A percentile compares a stretch with the other conserved stretches of the same genome.
Evolutionary conservation across 1,140 invertebrate genomes (phyloP).

Genomic region (Periplaneta americana): DNA sequence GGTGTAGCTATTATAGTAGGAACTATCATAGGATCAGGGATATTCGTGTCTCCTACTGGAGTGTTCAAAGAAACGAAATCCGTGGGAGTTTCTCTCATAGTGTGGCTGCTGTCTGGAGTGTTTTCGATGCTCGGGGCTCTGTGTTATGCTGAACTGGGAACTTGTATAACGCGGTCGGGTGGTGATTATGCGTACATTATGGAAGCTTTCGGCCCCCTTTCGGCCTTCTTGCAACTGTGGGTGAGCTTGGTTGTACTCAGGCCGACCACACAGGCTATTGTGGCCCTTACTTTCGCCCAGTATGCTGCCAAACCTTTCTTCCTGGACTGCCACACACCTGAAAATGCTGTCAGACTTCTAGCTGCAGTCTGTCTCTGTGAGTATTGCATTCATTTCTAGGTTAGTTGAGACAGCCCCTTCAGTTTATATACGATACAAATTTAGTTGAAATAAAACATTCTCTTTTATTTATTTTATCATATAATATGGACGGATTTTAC

Average conservation of each 20-base stretch:
- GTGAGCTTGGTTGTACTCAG: conserved; percentile 79
- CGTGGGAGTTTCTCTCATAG: conserved; percentile 59
- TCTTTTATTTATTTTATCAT: no score
- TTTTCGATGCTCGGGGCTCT: conserved; percentile 71
- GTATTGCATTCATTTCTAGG: no score
- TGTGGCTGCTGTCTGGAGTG: conserved; percentile 68
- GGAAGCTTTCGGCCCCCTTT: conserved; percentile 81
- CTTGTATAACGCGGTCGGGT: conserved; percentile 73
- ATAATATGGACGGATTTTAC: no score
- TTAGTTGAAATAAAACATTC: no score
- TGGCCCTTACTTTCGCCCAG: conserved; percentile 74
- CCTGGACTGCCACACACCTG: conserved; percentile 58
- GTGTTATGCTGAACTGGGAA: conserved; percentile 83
- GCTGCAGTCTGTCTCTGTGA: conserved; percentile 74
- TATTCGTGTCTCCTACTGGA: conserved; percentile 73
- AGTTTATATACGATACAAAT: no score
- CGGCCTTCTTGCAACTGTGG: conserved; percentile 85
- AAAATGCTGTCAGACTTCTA: conserved; percentile 54
- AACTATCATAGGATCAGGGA: conserved; percentile 78
- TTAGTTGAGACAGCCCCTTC: no score
- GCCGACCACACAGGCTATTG: conserved; percentile 76
- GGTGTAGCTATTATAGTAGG: conserved; percentile 84
- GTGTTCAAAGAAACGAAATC: conserved; percentile 58
- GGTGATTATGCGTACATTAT: conserved; percentile 87
- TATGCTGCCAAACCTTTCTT: conserved; percentile 82